Evolutionary conservation across 2,888 invertebrate genomes (phyloP), one percentile per base, ranked within the genome.

Genomic region (Himalopsyche japonica): DNA sequence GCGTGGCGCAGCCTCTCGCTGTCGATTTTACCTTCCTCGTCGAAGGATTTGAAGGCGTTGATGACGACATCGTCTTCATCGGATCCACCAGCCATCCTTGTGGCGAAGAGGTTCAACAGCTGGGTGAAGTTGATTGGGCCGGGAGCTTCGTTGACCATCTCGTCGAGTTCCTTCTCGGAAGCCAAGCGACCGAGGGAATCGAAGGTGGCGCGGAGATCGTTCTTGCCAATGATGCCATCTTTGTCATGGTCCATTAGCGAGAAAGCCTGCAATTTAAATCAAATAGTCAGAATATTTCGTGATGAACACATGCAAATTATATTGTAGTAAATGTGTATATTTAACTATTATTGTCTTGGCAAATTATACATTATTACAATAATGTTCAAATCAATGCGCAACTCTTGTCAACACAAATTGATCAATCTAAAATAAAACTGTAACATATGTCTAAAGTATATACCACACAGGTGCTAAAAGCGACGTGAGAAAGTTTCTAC

Each of bases 81-180:
- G 90, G 96, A 95, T 88, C 97, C 96, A 89, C 97, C 96, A 89
- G 97, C 96, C 96, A 98, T 97, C 90, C 98, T 96, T 92, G 94
- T 95, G 90, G 97, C 98, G 93, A 98, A 98, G 89, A 98, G 94
- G 90, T 96, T 96, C 90, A 98, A 94, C 91, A 98, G 94, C 93
- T 98, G 98, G 89, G 98, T 98, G 94, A 98, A 98, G 94, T 98
- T 98, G 93, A 98, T 96, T 90, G 98, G 98, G 89, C 97, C 98
- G 88, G 96, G 93, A 88, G 97, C 96, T 93, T 98, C 97, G 90
- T 93, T 92, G 89, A 97, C 93, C 98, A 98, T 97, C 89, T 96
- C 94, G 89, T 98, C 97, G 89, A 98, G 94, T 92, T 98, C 98
- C 92, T 97, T 97, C 91, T 98, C 98, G 89, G 94, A 94, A 89